Conservation (phyloP, 1,140 invertebrate species). For the Nasonia vitripennis region DNA sequence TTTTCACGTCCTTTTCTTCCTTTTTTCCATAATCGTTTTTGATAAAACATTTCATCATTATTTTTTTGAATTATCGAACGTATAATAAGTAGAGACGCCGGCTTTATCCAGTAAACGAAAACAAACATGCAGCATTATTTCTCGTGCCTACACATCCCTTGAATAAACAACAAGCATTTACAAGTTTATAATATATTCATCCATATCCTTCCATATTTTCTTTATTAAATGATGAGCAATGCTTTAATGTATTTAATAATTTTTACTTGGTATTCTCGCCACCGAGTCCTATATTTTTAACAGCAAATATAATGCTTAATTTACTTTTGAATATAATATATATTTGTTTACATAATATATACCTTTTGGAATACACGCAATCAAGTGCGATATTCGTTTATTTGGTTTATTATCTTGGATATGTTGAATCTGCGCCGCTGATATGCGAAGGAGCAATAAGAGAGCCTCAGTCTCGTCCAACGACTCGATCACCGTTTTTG, state of each 20-base stretch:
- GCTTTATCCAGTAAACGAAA: constrained; percentile 40
- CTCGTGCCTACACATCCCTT: neutral
- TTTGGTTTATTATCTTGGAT: neutral
- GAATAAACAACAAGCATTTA: constrained; percentile 18
- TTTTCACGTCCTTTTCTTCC: neutral
- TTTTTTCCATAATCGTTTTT: neutral
- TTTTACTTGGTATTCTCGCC: neutral
- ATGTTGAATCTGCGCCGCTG: constrained; percentile 3
- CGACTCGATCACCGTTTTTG: constrained; percentile 7
- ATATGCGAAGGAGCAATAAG: constrained; percentile 14
- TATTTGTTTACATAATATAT: constrained; percentile 31
- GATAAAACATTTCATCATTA: neutral
- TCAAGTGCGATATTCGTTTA: neutral
- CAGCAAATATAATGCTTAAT: constrained; percentile 46
- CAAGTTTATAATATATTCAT: neutral
- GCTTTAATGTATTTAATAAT: neutral
- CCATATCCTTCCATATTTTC: neutral
- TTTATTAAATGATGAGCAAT: neutral
- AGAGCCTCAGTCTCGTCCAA: neutral
- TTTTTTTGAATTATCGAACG: neutral
- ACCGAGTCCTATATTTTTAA: constrained; percentile 32
- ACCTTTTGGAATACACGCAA: neutral
- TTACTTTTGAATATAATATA: constrained; percentile 24
- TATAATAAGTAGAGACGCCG: constrained; percentile 39
- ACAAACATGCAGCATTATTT: neutral